Base-by-base conservation (phyloP, 92 coral and sea anemone genomes). In the Muricea muricata region DNA sequence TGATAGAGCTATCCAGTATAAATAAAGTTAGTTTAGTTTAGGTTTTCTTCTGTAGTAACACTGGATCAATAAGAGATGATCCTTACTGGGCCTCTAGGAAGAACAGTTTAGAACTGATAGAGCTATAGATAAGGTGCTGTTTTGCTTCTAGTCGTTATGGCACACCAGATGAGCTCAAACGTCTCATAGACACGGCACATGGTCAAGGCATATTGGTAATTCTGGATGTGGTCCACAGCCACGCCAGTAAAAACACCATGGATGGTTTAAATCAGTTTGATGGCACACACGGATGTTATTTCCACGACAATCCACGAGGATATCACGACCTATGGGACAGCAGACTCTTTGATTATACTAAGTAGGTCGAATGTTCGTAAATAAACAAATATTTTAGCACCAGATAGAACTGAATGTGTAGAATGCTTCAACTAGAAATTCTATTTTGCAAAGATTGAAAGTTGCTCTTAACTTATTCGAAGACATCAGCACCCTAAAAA, bases 261-360 rank as follows among this genome's bases (percentile, higher is more conserved):
- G 99, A 97, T 89, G 99, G 99, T 13, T 65, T 97, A 47, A 97
- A 97, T 81, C 90, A 93, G 87, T 97, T 97, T 89, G 99, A 97
- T 61, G 99, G 99, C 13, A 90, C 99, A 0, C 83, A 85, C 65
- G 91, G 98, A 76, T 92, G 99, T 63, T 92, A 97, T 87, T 93
- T 94, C 47, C 98, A 94, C 58, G 91, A 84, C 37, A 84, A 90
- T 28, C 73, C 88, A 7, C 85, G 99, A 25, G 98, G 99, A 7
- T 56, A 50, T 11, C 98, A 95, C 66, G 72, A 92, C 14, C 88
- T 97, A 6, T 97, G 99, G 99, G 99, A 97, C 84, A 97, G 99
- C 80, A 80, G 97, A 25, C 70, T 95, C 46, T 95, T 95, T 86
- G 94, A 95, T 78, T 95, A 95, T 41, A 95, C 97, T 3, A 87